Conservation (phyloP, 2,797 vertebrate genomes). For the Salarias fasciatus region DNA sequence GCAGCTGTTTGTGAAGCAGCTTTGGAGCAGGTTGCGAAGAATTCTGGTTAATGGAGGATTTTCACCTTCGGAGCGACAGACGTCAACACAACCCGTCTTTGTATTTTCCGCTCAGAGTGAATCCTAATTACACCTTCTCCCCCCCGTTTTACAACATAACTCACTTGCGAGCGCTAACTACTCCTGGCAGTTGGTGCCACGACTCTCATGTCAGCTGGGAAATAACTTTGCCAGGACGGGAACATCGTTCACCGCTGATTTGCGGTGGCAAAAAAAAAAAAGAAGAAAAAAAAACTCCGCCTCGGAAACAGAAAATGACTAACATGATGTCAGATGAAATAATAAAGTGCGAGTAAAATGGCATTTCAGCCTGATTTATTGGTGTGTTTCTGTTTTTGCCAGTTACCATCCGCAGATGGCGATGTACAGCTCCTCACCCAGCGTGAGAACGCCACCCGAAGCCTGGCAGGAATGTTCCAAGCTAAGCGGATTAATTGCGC, state of each 20-base stretch:
- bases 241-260: neutral
- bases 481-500: constrained; percentile 44
- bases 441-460: constrained; percentile 24
- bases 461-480: constrained; percentile 17
- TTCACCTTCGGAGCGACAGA: neutral
- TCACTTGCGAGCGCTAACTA: neutral
- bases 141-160: neutral
- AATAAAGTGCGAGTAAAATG: constrained; percentile 1
- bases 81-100: neutral
- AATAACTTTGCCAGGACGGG: neutral
- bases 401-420: constrained; percentile 6
- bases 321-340: neutral
- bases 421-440: constrained; percentile 17
- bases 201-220: neutral
- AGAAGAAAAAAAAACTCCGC: neutral
- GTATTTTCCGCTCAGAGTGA: neutral
- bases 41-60: neutral
- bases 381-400: constrained; percentile 13
- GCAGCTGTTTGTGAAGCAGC: neutral
- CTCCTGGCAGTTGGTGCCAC: neutral
- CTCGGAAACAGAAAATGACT: neutral
- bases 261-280: neutral
- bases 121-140: neutral
- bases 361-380: constrained; percentile 2
- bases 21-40: neutral